phyloP scores from a whole-genome alignment of 2,113 vertebrate species.

The Lasiurus cinereus region DNA sequence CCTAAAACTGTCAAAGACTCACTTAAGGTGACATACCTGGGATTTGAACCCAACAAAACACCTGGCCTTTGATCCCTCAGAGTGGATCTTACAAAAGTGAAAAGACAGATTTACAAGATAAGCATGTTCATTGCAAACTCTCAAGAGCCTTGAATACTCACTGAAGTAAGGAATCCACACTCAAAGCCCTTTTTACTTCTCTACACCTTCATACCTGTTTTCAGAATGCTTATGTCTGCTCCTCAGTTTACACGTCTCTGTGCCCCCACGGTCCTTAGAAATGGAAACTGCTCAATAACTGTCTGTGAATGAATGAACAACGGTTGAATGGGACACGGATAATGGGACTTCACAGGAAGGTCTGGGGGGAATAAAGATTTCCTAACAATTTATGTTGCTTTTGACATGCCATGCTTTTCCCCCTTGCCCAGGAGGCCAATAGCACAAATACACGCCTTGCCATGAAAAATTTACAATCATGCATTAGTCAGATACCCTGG shows the following conservation, averaged over 20 bases:
- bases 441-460: slow-evolving; percentile 62
- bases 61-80: background rate
- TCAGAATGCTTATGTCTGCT: background rate
- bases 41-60: background rate
- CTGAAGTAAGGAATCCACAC: background rate
- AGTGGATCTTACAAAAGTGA: background rate
- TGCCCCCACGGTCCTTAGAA: slow-evolving; percentile 13
- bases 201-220: background rate
- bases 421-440: slow-evolving; percentile 73
- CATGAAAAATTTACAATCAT: slow-evolving; percentile 76
- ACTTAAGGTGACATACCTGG: no score
- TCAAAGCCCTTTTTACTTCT: background rate
- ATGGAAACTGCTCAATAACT: slow-evolving; percentile 59
- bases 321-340: slow-evolving; percentile 57
- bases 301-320: slow-evolving; percentile 67
- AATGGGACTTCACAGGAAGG: slow-evolving; percentile 54
- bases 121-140: background rate
- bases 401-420: slow-evolving; percentile 62
- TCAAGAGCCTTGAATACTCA: background rate
- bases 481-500: slow-evolving; percentile 79
- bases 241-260: background rate
- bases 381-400: slow-evolving; percentile 76
- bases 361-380: slow-evolving; percentile 74
- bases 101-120: background rate
- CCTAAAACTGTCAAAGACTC: background rate